These are phyloP conservation scores for Astyanax mexicanus DNA, from an alignment of 2,797 vertebrate genomes.

Conservation along the genomic window DNA sequence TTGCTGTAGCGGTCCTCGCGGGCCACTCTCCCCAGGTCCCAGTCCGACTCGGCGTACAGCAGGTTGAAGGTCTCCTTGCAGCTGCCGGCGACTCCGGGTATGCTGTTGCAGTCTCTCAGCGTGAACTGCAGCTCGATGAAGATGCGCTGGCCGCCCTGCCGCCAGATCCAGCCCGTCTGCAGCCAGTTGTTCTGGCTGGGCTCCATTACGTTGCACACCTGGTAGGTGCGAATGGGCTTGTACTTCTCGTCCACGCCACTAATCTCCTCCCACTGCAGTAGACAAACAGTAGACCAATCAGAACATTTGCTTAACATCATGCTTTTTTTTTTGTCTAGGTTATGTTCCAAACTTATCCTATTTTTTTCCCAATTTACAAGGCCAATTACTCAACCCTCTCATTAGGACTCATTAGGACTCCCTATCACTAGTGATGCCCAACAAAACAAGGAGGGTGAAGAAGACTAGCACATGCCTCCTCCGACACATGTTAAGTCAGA, in stretches of 20 bases:
- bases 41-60: slow-evolving; percentile 88
- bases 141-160: slow-evolving; percentile 89
- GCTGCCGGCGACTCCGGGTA: slow-evolving; percentile 89
- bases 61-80: slow-evolving; percentile 98
- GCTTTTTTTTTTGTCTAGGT: no score
- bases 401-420: no score
- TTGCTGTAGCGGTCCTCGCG: slow-evolving; percentile 86
- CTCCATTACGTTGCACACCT: slow-evolving; percentile 97
- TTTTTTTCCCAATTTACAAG: no score
- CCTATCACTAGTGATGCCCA: no score
- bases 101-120: slow-evolving; percentile 95
- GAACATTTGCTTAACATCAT: no score
- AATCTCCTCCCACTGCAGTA: slow-evolving; percentile 98
- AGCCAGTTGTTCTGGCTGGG: slow-evolving; percentile 97
- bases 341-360: no score
- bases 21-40: slow-evolving; percentile 80
- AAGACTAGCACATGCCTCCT: no score
- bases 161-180: slow-evolving; percentile 92
- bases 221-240: slow-evolving; percentile 93
- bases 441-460: no score
- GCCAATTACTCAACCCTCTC: no score
- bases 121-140: slow-evolving; percentile 98
- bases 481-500: no score
- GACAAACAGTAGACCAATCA: no score
- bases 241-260: slow-evolving; percentile 94